A percentile compares a stretch with the other conserved stretches of the same genome.
Evolutionary conservation across 2,113 vertebrate species (phyloP).

Genomic region (Lathamus discolor): DNA sequence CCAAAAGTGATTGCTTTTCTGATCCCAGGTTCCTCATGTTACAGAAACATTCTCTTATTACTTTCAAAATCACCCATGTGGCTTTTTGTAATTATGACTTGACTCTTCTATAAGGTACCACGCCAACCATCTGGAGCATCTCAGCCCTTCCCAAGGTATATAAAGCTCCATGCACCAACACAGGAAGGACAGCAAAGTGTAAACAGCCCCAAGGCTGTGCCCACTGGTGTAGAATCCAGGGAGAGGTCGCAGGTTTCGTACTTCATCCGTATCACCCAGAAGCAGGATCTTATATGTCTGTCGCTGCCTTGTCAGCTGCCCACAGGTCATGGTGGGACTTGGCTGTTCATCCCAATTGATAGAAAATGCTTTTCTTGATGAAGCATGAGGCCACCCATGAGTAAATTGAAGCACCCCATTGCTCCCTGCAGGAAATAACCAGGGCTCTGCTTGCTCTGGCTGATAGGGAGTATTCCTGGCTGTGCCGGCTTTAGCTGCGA

Average conservation of each 20-base stretch:
- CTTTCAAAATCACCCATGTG: conserved; percentile 13
- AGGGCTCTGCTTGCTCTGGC: neutral
- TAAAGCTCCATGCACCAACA: neutral
- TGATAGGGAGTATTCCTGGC: neutral
- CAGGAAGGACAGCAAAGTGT: neutral
- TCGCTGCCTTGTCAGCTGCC: neutral
- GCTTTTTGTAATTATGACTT: conserved; percentile 26
- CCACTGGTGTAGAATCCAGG: neutral
- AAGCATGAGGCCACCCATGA: neutral
- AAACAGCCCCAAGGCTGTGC: neutral
- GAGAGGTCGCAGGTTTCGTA: neutral
- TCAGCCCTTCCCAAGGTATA: neutral
- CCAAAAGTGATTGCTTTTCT: conserved; percentile 55
- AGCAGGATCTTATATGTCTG: neutral
- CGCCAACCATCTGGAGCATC: neutral
- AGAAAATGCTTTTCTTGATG: neutral
- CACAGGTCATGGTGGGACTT: neutral
- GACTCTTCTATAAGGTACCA: neutral
- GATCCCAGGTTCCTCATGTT: neutral
- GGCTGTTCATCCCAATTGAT: neutral
- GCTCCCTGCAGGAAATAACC: neutral
- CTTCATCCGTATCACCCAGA: neutral
- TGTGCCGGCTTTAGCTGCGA: neutral
- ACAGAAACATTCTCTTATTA: conserved; percentile 20
- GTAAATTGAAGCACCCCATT: neutral